These are phyloP conservation scores for Antidorcas marsupialis DNA, from an alignment of 2,113 vertebrate genomes.

Conservation along the genomic window DNA sequence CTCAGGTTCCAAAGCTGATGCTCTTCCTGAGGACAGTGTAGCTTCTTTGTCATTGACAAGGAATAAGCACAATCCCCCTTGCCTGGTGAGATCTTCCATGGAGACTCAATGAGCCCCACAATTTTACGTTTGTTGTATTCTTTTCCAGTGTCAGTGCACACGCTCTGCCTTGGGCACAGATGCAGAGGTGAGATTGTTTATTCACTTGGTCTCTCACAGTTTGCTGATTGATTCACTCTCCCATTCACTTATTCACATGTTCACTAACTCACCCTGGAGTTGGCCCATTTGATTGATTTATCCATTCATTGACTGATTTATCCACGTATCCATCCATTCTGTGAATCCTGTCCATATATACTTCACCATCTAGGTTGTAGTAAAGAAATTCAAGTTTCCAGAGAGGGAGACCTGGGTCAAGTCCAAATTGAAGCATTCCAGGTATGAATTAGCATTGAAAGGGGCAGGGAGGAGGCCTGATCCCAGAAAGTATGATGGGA, in stretches of 20 bases:
- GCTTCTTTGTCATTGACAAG: neutral
- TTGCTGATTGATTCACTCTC: neutral
- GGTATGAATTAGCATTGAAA: no score
- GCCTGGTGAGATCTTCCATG: neutral
- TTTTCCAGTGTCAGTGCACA: neutral
- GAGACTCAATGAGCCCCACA: neutral
- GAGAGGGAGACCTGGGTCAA: neutral
- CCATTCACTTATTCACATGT: neutral
- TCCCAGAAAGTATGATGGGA: no score
- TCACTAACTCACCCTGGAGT: neutral
- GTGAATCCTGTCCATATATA: neutral
- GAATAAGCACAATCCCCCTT: neutral
- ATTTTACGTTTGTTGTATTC: neutral
- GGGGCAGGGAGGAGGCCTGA: neutral
- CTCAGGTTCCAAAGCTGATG: neutral
- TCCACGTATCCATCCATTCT: neutral
- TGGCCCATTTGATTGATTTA: neutral
- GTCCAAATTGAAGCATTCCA: neutral
- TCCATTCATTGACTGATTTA: neutral
- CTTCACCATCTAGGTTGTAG: neutral
- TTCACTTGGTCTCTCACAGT: neutral
- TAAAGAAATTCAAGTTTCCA: neutral
- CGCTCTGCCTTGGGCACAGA: neutral
- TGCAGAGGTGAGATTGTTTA: neutral
- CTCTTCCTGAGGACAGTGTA: rapidly evolving